Evolutionary conservation across 2,888 invertebrate species (phyloP), one percentile per base, ranked within the genome.

Genomic region (Balanococcus diminutus): DNA sequence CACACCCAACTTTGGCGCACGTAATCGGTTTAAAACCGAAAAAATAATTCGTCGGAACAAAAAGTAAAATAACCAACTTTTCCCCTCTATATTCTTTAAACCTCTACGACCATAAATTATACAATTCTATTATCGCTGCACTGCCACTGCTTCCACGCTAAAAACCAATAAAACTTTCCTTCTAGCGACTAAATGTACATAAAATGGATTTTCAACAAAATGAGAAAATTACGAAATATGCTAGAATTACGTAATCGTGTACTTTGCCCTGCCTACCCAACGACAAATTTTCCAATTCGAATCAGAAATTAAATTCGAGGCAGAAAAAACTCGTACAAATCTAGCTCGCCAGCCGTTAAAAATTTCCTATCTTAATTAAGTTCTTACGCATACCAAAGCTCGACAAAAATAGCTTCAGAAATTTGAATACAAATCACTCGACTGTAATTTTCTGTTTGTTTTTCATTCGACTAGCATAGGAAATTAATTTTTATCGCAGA

Each of bases 151-250:
- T 19, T 9, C 61, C 28, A 28, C 25, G 28, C 9, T 67, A 67
- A 67, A 67, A 67, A 46, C 5, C 61, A 67, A 67, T 67, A 67
- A 67, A 67, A 67, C 28, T 67, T 67, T 67, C 61, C 28, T 28
- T 28, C 61, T 0, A 28, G 61, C 25, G 4, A 67, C 22, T 28
- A 28, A 2, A 46, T 8, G 8, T 36, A 36, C 36, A 36, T 8
- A 4, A 19, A 51, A 51, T 51, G 19, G 19, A 51, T 51, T 51
- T 67, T 67, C 28, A 28, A 22, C n/a, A 67, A 67, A 67, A 28
- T 67, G 28, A 28, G 61, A 28, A 67, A 67, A 67, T 28, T 67
- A 67, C 61, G 28, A 67, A 67, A 67, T 67, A 25, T 67, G 28
- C 0, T 14, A 28, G 11, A 67, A 67, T 25, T 67, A 25, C 61